These are phyloP conservation scores for Ariolimax columbianus DNA, from an alignment of 2,888 invertebrate species.

Conservation along the genomic window DNA sequence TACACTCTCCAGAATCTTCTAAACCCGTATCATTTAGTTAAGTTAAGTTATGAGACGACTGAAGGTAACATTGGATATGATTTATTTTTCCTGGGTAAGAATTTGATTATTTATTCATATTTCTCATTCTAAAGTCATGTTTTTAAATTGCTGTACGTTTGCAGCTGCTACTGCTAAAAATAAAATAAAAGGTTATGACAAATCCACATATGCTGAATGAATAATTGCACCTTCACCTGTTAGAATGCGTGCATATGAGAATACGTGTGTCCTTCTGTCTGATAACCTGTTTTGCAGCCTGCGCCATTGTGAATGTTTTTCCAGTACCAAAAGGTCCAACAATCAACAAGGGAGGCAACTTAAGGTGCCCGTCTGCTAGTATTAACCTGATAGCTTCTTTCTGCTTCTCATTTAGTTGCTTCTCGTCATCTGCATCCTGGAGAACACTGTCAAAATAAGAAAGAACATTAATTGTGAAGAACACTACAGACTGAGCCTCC, in stretches of 20 bases:
- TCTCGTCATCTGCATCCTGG: conserved; percentile 80
- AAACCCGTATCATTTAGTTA: too few relatives aligned
- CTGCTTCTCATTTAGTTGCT: conserved; percentile 87
- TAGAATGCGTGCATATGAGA: conserved; percentile 91
- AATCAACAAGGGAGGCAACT: conserved; percentile 73
- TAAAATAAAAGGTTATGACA: too few relatives aligned
- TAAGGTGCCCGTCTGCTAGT: conserved; percentile 78
- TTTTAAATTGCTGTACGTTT: too few relatives aligned
- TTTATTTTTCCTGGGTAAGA: too few relatives aligned
- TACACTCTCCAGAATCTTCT: too few relatives aligned
- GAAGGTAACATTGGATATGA: too few relatives aligned
- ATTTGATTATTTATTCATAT: too few relatives aligned
- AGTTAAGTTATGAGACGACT: too few relatives aligned
- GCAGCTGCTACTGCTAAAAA: too few relatives aligned
- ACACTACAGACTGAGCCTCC: too few relatives aligned
- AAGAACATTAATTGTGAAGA: neutral
- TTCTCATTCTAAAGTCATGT: too few relatives aligned
- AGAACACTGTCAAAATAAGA: conserved; percentile 28
- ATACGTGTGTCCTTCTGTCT: conserved; percentile 84
- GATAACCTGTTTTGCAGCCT: conserved; percentile 85
- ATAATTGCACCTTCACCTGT: conserved; percentile 81
- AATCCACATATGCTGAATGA: too few relatives aligned
- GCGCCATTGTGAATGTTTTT: conserved; percentile 89
- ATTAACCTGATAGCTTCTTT: conserved; percentile 88
- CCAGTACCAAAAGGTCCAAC: conserved; percentile 88